A percentile compares a stretch with the other conserved stretches of the same genome.
phyloP scores from a whole-genome alignment of 2,888 invertebrate species.

The Leptinotarsa juncta region DNA sequence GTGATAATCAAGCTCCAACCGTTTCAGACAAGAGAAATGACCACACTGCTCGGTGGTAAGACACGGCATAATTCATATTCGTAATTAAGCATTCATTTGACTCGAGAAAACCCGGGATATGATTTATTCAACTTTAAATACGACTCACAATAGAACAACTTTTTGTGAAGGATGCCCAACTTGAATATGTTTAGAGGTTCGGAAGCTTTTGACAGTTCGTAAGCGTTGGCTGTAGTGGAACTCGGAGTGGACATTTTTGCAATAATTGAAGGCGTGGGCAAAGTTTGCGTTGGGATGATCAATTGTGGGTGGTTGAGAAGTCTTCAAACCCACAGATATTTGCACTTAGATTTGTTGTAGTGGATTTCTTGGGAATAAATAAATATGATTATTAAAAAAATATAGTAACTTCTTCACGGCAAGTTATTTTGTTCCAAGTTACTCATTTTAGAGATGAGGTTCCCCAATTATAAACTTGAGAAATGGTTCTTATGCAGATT shows the following conservation, averaged over 20 bases:
- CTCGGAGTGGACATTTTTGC: neutral
- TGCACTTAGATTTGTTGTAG: neutral
- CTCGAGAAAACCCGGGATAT: slow-evolving; percentile 32
- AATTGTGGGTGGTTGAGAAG: neutral
- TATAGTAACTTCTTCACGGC: too few species aligned
- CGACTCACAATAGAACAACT: slow-evolving; percentile 25
- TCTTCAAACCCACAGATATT: neutral
- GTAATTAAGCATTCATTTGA: slow-evolving; percentile 41
- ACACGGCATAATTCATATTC: slow-evolving; percentile 32
- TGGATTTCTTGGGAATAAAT: neutral
- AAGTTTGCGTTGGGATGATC: neutral
- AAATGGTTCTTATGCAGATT: too few species aligned
- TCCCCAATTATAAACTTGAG: too few species aligned
- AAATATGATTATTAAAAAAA: too few species aligned
- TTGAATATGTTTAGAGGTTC: neutral
- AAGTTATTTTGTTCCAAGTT: too few species aligned
- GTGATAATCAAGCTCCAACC: slow-evolving; percentile 22
- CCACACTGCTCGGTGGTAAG: slow-evolving; percentile 14
- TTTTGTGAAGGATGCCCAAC: slow-evolving; percentile 8
- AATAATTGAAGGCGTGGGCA: neutral
- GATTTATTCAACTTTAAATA: slow-evolving; percentile 37
- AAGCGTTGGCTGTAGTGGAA: neutral
- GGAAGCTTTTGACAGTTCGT: neutral
- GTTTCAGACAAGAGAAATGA: slow-evolving; percentile 19
- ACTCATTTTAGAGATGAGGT: too few species aligned